Percentiles rank a stretch among this genome's conserved stretches.
Evolutionary conservation across 2,888 invertebrate genomes (phyloP).

Genomic region (Cataglyphis livida): DNA sequence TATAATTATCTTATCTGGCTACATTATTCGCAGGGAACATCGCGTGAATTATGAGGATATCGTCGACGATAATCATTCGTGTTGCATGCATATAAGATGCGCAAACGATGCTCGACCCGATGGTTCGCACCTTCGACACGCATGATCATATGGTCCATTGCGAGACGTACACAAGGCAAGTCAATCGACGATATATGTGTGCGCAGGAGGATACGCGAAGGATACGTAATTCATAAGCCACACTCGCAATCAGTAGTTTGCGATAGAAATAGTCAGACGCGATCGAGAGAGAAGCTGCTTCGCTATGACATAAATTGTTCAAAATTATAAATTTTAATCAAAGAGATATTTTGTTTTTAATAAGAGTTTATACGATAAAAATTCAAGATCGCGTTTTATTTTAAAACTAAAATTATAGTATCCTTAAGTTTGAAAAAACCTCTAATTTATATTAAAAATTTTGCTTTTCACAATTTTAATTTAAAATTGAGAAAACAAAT

Average conservation of each 20-base stretch:
- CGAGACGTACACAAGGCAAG: slow-evolving; percentile 45
- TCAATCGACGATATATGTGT: slow-evolving; percentile 55
- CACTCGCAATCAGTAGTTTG: slow-evolving; percentile 25
- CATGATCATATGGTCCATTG: not conserved
- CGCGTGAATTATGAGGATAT: slow-evolving; percentile 56
- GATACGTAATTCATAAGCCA: not conserved
- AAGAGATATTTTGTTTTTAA: not conserved
- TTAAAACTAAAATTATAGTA: not conserved
- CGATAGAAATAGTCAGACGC: slow-evolving; percentile 37
- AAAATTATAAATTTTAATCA: not conserved
- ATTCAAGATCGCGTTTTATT: not conserved
- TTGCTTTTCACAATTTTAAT: not conserved
- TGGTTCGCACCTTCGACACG: slow-evolving; percentile 19
- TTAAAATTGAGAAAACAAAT: not conserved
- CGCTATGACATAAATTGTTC: not conserved
- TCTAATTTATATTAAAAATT: not conserved
- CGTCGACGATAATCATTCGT: slow-evolving; percentile 32
- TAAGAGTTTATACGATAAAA: not conserved
- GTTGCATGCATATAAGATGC: slow-evolving; percentile 21
- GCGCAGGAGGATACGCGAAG: slow-evolving; percentile 54
- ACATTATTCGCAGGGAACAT: slow-evolving; percentile 43
- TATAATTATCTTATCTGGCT: slow-evolving; percentile 64
- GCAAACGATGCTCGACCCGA: slow-evolving; percentile 53
- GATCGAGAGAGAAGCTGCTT: not conserved
- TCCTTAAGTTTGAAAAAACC: not conserved